Conservation (phyloP, 2,113 vertebrate genomes). For the Irena cyanogastra region DNA sequence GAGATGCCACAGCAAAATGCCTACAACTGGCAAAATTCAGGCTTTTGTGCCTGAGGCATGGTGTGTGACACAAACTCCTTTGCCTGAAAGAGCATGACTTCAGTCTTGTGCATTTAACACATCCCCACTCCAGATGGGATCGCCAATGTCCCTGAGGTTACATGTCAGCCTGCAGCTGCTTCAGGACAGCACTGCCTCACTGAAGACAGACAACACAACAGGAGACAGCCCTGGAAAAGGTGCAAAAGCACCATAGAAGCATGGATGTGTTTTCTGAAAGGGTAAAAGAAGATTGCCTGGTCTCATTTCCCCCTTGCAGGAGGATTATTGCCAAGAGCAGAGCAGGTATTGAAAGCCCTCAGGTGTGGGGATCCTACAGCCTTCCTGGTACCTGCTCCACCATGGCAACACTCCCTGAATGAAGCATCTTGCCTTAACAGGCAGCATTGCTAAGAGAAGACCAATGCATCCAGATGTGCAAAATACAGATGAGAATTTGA, state of each 20-base stretch:
- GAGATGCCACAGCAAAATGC: neutral
- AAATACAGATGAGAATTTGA: neutral
- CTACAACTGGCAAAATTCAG: neutral
- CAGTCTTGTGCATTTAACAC: neutral
- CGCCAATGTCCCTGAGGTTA: fast-evolving
- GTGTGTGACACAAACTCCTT: neutral
- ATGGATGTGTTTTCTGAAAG: neutral
- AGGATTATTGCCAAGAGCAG: neutral
- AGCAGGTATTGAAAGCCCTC: neutral
- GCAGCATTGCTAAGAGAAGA: neutral
- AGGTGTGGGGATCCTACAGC: neutral
- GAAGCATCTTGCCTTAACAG: neutral
- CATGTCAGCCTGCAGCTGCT: neutral
- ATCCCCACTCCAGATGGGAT: neutral
- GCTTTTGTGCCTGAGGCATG: neutral
- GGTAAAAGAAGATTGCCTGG: neutral
- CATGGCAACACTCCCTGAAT: neutral
- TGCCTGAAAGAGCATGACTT: neutral
- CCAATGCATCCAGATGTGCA: neutral
- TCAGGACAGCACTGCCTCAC: neutral
- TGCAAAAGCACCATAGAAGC: neutral
- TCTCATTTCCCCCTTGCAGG: neutral
- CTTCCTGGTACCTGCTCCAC: neutral
- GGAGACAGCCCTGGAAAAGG: neutral
- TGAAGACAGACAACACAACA: too few relatives aligned